Conservation (phyloP, 2,888 invertebrate genomes). For the Lamellibrachia satsuma region DNA sequence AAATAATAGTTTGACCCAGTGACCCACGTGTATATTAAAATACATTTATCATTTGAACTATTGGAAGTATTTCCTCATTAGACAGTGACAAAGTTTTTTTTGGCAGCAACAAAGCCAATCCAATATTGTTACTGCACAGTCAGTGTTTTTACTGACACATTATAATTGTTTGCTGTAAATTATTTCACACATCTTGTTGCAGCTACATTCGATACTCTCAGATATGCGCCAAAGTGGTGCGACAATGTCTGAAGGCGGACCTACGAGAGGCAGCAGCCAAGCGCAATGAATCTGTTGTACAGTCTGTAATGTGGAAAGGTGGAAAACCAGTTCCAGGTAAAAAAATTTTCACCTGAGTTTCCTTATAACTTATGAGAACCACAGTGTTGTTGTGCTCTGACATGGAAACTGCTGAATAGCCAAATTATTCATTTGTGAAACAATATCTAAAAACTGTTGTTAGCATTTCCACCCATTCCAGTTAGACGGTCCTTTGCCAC, state of each 20-base stretch:
- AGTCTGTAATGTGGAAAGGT: constrained; percentile 87
- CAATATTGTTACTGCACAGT: background rate
- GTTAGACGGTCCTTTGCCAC: background rate
- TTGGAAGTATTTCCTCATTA: too few species aligned
- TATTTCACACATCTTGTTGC: constrained; percentile 39
- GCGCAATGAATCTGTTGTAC: constrained; percentile 79
- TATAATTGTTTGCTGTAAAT: background rate
- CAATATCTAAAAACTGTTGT: background rate
- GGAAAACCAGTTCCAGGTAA: constrained; percentile 73
- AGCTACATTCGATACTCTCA: constrained; percentile 97
- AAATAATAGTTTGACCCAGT: too few species aligned
- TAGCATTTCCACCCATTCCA: background rate
- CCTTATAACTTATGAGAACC: background rate
- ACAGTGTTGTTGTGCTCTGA: background rate
- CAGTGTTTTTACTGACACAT: background rate
- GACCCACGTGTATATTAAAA: too few species aligned
- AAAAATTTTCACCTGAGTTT: background rate
- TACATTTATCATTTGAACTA: too few species aligned
- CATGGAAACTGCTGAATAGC: background rate
- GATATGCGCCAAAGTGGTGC: constrained; percentile 86
- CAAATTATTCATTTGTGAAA: background rate
- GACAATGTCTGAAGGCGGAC: constrained; percentile 83
- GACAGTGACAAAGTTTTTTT: too few species aligned
- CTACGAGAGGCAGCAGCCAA: constrained; percentile 79
- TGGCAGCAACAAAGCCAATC: too few species aligned